Conservation (phyloP, 2,888 invertebrate species). For the Cephonodes hylas region DNA sequence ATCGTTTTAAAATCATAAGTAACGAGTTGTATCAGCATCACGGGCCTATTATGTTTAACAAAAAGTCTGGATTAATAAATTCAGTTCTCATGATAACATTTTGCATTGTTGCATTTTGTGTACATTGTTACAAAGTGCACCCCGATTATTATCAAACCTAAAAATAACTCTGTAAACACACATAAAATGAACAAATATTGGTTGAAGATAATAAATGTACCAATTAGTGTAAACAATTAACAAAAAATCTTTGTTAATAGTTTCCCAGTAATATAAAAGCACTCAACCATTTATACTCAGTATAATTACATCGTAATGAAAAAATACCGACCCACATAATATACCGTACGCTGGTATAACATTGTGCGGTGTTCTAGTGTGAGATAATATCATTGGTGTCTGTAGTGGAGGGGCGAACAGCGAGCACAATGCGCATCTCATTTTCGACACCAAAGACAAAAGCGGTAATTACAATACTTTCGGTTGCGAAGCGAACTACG, state of each 20-base stretch:
- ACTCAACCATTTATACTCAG: conserved; percentile 17
- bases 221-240: neutral
- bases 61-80: conserved; percentile 8
- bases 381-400: conserved; percentile 51
- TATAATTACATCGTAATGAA: conserved; percentile 29
- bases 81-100: conserved; percentile 12
- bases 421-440: conserved; percentile 64
- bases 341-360: conserved; percentile 27
- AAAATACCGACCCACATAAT: conserved; percentile 32
- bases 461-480: conserved; percentile 59
- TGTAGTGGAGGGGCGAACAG: conserved; percentile 42
- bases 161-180: neutral
- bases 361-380: conserved; percentile 30
- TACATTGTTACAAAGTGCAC: neutral
- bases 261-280: neutral
- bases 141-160: neutral
- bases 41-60: conserved; percentile 25
- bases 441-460: conserved; percentile 72
- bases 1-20: conserved; percentile 58
- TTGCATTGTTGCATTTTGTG: conserved; percentile 10
- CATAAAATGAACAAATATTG: neutral
- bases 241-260: neutral
- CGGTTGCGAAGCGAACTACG: conserved; percentile 24
- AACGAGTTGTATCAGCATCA: conserved; percentile 42
- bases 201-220: neutral